Conservation (phyloP, 2,888 invertebrate genomes). For the Sinohyriopsis cumingii region DNA sequence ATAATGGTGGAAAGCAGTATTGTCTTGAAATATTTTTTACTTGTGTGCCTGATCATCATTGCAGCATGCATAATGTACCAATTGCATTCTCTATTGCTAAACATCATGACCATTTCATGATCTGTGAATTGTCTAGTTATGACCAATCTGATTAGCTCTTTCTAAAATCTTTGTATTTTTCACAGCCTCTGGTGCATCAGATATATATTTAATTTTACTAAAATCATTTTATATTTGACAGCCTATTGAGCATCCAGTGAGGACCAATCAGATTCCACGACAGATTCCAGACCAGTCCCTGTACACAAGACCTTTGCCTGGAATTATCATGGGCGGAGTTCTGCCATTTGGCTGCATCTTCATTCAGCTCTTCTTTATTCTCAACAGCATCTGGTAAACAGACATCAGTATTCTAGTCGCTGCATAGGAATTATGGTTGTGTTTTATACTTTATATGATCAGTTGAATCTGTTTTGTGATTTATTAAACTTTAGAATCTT, state of each 20-base stretch:
- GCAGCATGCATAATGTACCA: no score
- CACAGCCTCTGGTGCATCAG: no score
- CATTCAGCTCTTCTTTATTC: conserved; percentile 98
- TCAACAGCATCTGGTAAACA: conserved; percentile 95
- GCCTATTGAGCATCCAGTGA: conserved; percentile 96
- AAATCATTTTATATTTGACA: conserved; percentile 70
- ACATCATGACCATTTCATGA: no score
- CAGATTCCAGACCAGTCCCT: conserved; percentile 99
- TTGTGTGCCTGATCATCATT: no score
- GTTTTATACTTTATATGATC: neutral
- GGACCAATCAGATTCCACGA: conserved; percentile 98
- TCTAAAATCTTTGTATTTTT: no score
- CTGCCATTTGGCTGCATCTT: conserved; percentile 98
- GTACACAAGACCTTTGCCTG: conserved; percentile 93
- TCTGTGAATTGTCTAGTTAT: no score
- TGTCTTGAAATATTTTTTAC: no score
- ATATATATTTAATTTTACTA: neutral
- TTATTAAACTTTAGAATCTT: neutral
- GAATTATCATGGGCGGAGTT: conserved; percentile 96
- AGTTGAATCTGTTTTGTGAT: neutral
- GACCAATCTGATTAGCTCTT: no score
- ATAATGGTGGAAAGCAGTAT: no score
- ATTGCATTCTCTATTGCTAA: no score
- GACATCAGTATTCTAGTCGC: no score
- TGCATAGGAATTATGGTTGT: neutral